phyloP scores from a whole-genome alignment of 2,113 vertebrate genomes.

The Felis chaus region DNA sequence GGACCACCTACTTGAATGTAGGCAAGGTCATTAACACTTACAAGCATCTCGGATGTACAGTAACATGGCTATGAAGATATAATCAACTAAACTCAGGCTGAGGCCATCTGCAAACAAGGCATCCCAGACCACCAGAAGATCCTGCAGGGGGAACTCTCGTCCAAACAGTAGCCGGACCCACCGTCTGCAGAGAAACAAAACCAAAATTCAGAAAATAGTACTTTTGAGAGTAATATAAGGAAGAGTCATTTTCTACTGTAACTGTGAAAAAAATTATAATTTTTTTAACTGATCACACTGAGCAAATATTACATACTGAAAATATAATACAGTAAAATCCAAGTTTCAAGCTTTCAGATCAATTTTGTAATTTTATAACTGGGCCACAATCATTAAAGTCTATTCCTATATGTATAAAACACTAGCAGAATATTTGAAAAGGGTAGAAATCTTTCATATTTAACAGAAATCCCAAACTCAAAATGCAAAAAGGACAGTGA shows the following conservation, averaged over 20 bases:
- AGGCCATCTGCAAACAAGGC: conserved; percentile 96
- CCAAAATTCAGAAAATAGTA: conserved; percentile 9
- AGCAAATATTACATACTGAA: background rate
- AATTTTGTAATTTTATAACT: conserved; percentile 13
- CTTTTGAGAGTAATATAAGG: background rate
- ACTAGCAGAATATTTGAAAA: background rate
- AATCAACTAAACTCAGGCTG: conserved; percentile 96
- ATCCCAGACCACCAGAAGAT: conserved; percentile 97
- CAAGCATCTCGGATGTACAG: conserved; percentile 97
- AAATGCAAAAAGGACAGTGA: background rate
- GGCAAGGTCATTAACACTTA: conserved; percentile 83
- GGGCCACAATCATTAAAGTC: background rate
- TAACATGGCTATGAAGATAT: conserved; percentile 98
- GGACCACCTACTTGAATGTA: background rate
- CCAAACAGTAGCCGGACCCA: conserved; percentile 98
- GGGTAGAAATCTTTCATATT: background rate
- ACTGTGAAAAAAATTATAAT: background rate
- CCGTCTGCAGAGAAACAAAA: conserved; percentile 85
- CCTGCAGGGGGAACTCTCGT: conserved; percentile 96
- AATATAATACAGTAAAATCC: background rate
- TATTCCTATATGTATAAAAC: background rate
- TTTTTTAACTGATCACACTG: conserved; percentile 36
- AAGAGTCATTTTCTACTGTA: background rate
- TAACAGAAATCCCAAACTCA: background rate
- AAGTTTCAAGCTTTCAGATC: conserved; percentile 33